Conservation (phyloP, 2,797 vertebrate species). For the Myotis planiceps region DNA sequence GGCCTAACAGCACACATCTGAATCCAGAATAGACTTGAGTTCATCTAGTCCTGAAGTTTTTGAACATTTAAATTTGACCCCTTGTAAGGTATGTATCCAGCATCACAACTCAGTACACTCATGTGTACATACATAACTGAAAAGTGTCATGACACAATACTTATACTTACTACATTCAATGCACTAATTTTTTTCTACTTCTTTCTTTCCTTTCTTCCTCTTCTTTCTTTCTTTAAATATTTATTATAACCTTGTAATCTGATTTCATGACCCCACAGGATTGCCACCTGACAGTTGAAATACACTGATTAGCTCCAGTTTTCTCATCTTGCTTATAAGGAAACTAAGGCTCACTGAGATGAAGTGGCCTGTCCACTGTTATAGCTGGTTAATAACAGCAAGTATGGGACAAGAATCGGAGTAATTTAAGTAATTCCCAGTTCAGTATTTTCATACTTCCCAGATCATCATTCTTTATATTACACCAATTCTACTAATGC, state of each 20-base stretch:
- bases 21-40: not conserved
- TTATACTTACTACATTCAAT: not conserved
- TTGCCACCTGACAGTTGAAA: not conserved
- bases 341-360: not conserved
- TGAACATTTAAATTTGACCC: not conserved
- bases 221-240: conserved; percentile 13
- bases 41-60: conserved; percentile 5
- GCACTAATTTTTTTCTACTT: not conserved
- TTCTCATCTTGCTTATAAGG: not conserved
- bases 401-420: not conserved
- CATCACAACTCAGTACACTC: not conserved
- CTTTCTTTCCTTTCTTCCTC: not conserved
- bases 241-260: not conserved
- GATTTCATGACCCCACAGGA: not conserved
- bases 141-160: not conserved
- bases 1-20: not conserved
- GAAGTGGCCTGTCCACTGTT: not conserved
- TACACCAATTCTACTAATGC: not conserved
- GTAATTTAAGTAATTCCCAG: not conserved
- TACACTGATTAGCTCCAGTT: not conserved
- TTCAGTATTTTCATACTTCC: conserved; percentile 2
- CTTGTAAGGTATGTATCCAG: not conserved
- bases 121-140: not conserved
- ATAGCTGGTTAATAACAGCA: not conserved
- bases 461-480: not conserved